Conservation (phyloP, 2,888 invertebrate genomes). For the Tinea pellionella region DNA sequence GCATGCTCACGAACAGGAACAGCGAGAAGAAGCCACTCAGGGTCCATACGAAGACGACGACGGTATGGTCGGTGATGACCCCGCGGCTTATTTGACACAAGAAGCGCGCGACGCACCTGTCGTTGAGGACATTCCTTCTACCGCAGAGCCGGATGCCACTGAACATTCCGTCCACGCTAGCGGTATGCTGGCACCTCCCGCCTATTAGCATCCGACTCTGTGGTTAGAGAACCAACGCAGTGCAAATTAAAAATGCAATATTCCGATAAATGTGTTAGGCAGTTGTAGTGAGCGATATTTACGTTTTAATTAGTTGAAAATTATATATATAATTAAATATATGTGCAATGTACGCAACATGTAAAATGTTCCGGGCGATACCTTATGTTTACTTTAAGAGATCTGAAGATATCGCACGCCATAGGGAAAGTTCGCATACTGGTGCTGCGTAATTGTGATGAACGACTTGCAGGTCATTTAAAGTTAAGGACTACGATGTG, state of each 20-base stretch:
- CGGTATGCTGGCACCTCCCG: constrained; percentile 66
- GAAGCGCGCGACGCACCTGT: constrained; percentile 48
- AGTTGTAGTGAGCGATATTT: not conserved
- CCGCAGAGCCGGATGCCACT: constrained; percentile 71
- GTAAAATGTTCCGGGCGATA: not conserved
- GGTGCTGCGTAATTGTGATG: constrained; percentile 10
- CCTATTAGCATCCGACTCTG: constrained; percentile 51
- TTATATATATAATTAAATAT: constrained; percentile 10
- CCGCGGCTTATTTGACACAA: constrained; percentile 56
- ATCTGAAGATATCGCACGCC: not conserved
- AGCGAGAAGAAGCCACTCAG: constrained; percentile 65
- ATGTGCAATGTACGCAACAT: not conserved
- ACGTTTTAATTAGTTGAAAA: not conserved
- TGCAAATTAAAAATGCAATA: constrained; percentile 6
- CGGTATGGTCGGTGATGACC: constrained; percentile 69
- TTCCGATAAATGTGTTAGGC: not conserved
- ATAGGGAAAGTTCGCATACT: not conserved
- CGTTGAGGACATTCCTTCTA: constrained; percentile 63
- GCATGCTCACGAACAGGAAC: constrained; percentile 49
- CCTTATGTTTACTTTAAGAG: not conserved
- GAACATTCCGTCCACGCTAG: constrained; percentile 66
- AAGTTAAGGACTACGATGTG: not conserved
- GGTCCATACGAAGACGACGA: constrained; percentile 72
- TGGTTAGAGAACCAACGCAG: constrained; percentile 18
- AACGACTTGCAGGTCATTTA: not conserved